A percentile compares a stretch with the other conserved stretches of the same genome.
Conservation (phyloP, 2,797 vertebrate genomes). For the Pelochelys cantorii region DNA sequence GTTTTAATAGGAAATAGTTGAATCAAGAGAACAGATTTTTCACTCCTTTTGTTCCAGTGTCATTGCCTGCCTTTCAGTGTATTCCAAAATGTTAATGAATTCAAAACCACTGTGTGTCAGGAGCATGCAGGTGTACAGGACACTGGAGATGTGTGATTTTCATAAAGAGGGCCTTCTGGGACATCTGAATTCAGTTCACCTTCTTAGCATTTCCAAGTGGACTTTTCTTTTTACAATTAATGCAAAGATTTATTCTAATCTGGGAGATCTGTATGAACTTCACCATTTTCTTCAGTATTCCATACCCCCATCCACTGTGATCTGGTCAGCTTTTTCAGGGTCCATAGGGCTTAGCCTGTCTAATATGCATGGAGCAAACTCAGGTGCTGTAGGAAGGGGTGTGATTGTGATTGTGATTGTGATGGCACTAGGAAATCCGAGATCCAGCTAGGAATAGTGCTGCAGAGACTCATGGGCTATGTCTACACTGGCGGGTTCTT, state of each 20-base stretch:
- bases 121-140: background rate
- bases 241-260: background rate
- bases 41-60: conserved; percentile 68
- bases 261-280: background rate
- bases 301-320: background rate
- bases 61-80: conserved; percentile 20
- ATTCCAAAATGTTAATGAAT: background rate
- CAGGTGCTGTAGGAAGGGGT: background rate
- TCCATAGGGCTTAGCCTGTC: conserved; percentile 39
- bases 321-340: background rate
- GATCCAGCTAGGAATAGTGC: background rate
- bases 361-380: conserved; percentile 38
- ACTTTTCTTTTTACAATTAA: background rate
- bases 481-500: too few relatives aligned
- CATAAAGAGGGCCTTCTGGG: background rate
- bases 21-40: conserved; percentile 54
- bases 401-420: too few relatives aligned
- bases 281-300: background rate
- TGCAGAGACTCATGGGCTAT: background rate
- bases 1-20: conserved; percentile 67
- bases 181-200: conserved; percentile 10
- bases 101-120: background rate
- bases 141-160: background rate
- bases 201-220: background rate
- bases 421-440: background rate